Evolutionary conservation across 2,888 invertebrate species (phyloP).

Genomic region (Aspidapion aeneum): DNA sequence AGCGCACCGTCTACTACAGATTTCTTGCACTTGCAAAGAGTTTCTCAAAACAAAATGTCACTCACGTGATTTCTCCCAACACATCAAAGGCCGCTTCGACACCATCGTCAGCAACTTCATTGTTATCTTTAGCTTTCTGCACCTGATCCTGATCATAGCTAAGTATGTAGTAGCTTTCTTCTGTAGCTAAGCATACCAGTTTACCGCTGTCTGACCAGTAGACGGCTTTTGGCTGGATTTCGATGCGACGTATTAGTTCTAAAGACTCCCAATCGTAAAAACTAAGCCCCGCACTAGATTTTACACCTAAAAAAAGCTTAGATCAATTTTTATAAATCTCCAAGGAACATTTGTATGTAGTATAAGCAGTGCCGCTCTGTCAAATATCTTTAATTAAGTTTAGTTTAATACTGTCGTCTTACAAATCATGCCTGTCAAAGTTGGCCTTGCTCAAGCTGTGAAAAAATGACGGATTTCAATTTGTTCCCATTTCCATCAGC

Average conservation of each 20-base stretch:
- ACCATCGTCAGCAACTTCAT: constrained; percentile 84
- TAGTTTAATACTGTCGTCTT: too few species aligned
- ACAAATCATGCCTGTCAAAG: too few species aligned
- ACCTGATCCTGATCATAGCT: constrained; percentile 83
- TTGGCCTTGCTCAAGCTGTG: too few species aligned
- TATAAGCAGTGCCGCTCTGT: too few species aligned
- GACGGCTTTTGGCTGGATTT: constrained; percentile 90
- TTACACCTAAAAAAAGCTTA: constrained; percentile 60
- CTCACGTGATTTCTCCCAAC: constrained; percentile 59
- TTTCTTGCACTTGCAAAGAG: too few species aligned
- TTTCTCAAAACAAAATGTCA: too few species aligned
- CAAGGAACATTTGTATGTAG: too few species aligned
- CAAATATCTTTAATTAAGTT: too few species aligned
- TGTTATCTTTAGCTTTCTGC: constrained; percentile 69
- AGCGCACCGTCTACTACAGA: too few species aligned
- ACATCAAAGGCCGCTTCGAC: constrained; percentile 97
- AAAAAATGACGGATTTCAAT: too few species aligned
- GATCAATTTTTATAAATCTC: too few species aligned
- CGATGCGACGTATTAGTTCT: constrained; percentile 90
- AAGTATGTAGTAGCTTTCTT: constrained; percentile 92
- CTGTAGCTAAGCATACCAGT: constrained; percentile 90
- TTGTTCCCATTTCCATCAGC: too few species aligned
- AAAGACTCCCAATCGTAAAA: constrained; percentile 98
- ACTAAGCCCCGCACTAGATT: constrained; percentile 86
- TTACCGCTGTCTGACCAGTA: constrained; percentile 96